Conservation (phyloP, 1,140 invertebrate genomes). For the Drosophila simulans region DNA sequence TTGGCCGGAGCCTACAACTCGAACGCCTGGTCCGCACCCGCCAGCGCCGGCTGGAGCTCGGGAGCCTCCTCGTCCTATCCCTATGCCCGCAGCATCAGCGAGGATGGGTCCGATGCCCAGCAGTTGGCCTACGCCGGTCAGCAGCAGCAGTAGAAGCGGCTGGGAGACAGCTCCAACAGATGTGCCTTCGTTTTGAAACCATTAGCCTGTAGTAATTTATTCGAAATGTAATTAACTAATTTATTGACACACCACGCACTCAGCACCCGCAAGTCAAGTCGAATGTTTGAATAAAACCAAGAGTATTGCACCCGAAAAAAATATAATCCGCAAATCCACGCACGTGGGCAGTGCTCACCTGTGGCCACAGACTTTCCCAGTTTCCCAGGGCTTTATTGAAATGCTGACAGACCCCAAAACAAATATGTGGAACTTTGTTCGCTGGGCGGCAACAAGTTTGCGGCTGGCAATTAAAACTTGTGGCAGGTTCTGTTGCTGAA, state of each 20-base stretch:
- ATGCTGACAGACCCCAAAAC: slow-evolving; percentile 40
- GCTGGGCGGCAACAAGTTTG: slow-evolving; percentile 55
- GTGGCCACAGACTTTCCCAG: slow-evolving; percentile 61
- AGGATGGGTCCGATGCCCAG: slow-evolving; percentile 86
- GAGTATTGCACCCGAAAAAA: slow-evolving; percentile 39
- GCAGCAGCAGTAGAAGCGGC: slow-evolving; percentile 46
- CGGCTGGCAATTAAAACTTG: slow-evolving; percentile 66
- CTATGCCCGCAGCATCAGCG: slow-evolving; percentile 86
- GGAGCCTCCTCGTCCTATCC: slow-evolving; percentile 85
- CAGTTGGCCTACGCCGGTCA: slow-evolving; percentile 65
- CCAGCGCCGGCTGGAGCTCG: slow-evolving; percentile 84
- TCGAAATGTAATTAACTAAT: slow-evolving; percentile 74
- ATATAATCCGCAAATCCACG: slow-evolving; percentile 13
- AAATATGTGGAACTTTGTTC: slow-evolving; percentile 52
- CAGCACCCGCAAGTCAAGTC: slow-evolving; percentile 50
- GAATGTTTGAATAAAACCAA: slow-evolving; percentile 69
- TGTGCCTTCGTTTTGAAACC: slow-evolving; percentile 73
- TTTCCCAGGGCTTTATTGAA: slow-evolving; percentile 65
- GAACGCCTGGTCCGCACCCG: slow-evolving; percentile 74
- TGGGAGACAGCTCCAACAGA: slow-evolving; percentile 34
- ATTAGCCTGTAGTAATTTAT: slow-evolving; percentile 74
- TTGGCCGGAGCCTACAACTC: slow-evolving; percentile 73
- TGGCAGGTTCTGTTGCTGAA: slow-evolving; percentile 35
- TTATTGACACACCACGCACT: slow-evolving; percentile 56
- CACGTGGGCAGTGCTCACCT: slow-evolving; percentile 40